Base-by-base conservation (phyloP, 2,113 vertebrate genomes). In the Propithecus coquereli region DNA sequence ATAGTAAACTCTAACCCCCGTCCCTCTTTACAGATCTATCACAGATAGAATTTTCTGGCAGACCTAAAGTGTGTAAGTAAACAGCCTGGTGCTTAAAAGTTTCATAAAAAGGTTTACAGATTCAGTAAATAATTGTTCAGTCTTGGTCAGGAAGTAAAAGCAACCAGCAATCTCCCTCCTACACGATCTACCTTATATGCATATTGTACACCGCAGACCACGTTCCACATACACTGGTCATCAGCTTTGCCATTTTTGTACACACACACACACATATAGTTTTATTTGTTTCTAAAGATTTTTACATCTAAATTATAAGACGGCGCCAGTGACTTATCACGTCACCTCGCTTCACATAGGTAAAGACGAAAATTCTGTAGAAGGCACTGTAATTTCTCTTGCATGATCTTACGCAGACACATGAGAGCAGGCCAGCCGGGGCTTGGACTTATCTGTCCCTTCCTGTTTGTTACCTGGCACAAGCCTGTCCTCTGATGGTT, bases 21-120 rank as follows among this genome's bases (percentile, higher is more conserved):
- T 66, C 84, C 82, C 45, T 98, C 98, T 98, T 98, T 98, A 98
- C 98, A 98, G 98, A 97, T 99, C 98, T 98, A 98, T 99, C 98
- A 98, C 98, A 98, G 98, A 99, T 98, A 99, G 98, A 98, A 98
- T 98, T 98, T 91, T 98, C 98, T 98, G 98, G 98, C 98, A 98
- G 98, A 99, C 98, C 98, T 98, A 98, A 97, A 97, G 96, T 97
- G 98, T 98, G 0, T 97, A 98, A 98, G 97, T 98, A 98, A 98
- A 98, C 98, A 98, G 98, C 98, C 97, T 96, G 98, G 98, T 98
- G 98, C 98, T 98, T 98, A 98, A 98, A 97, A 98, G 98, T 98
- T 98, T 98, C 98, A 97, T 98, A 98, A 98, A 98, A 99, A 98
- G 98, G 77, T 97, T 96, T 97, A 98, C 96, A 97, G 98, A 97